Base-by-base conservation (phyloP, 2,797 vertebrate species). In the Halcyon chelicuti region DNA sequence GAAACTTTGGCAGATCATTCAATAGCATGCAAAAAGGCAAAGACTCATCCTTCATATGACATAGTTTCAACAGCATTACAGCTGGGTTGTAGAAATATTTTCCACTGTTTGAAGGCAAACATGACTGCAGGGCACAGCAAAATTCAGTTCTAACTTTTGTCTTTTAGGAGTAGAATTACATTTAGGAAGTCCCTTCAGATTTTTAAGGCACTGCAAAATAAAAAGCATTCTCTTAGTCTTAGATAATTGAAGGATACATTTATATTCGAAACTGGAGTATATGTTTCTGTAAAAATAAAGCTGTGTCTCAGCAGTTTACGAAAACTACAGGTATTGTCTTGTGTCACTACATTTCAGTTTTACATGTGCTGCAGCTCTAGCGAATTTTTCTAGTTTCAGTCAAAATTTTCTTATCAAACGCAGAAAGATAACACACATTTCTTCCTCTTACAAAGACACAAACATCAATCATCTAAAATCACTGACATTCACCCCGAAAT, bases 361-460 rank as follows among this genome's bases (percentile, higher is more conserved):
- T 49, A 92, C 49, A 71, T 29, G 19, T 72, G 57, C 60, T 71
- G 39, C 20, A 71, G 51, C 72, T 77, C 74, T 40, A 33, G 19
- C 51, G 60, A 33, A 35, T 82, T 92, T 63, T 88, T 78, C n/a
- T 63, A 37, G 37, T 37, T 86, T 78, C n/a, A 62, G 81, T 83
- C 93, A 90, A 91, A 93, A 89, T 74, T 74, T 70, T 66, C 76
- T 91, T 93, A 96, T 90, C 90, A 87, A 90, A 76, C 0, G 0
- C 91, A 74, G 40, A 86, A 86, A 86, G 86, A 92, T 68, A 96
- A 82, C 33, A 82, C 86, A 81, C 86, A 90, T 94, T 95, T 95
- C 81, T 94, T 96, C 88, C 91, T 96, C 91, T 94, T 95, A 86
- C 71, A 90, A 86, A 90, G 84, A 76, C 44, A 74, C 16, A 46